Evolutionary conservation across 2,113 vertebrate species (phyloP).

Genomic region (Oreochromis niloticus): DNA sequence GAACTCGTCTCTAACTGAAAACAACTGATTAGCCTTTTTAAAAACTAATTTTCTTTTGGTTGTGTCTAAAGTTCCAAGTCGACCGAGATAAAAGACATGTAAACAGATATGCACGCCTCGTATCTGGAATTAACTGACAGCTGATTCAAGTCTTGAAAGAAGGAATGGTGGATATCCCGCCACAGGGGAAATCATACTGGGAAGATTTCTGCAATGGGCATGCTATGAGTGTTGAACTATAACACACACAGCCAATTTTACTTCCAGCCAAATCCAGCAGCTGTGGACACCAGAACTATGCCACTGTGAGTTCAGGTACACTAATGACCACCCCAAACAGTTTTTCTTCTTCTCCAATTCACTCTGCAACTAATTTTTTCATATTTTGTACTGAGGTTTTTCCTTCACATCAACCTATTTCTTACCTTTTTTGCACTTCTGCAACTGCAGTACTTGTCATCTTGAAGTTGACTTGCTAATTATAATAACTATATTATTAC

Average conservation of each 20-base stretch:
- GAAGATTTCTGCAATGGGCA: not conserved
- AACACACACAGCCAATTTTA: slow-evolving; percentile 4
- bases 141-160: not conserved
- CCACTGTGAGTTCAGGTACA: not conserved
- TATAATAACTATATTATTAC: not conserved
- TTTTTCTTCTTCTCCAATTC: not conserved
- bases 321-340: not conserved
- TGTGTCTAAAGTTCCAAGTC: not conserved
- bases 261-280: not conserved
- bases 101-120: not conserved
- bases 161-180: not conserved
- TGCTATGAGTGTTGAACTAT: not conserved
- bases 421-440: not conserved
- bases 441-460: not conserved
- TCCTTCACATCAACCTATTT: not conserved
- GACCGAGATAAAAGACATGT: not conserved
- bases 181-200: slow-evolving; percentile 4
- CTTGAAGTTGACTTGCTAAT: not conserved
- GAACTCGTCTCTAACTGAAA: not conserved
- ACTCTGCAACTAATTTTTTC: not conserved
- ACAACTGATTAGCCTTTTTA: not conserved
- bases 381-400: not conserved
- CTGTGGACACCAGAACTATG: not conserved
- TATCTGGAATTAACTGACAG: not conserved
- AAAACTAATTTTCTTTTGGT: not conserved